These are phyloP conservation scores for Lepidocyrtinus sp. DNA, from an alignment of 2,888 invertebrate genomes.

Conservation along the genomic window DNA sequence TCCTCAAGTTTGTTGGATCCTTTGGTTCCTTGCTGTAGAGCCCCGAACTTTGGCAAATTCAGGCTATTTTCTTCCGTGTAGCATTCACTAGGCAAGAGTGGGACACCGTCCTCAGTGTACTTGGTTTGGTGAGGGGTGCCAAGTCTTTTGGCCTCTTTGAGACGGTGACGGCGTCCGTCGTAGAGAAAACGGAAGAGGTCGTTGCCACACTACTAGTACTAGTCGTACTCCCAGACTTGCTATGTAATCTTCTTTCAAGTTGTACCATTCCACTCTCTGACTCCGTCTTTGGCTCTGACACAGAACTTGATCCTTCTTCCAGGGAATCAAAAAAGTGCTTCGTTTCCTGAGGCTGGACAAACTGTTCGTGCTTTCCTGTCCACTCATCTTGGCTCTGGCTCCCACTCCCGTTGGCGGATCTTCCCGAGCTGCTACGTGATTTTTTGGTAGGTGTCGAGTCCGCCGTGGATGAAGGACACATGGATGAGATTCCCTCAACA, in stretches of 20 bases:
- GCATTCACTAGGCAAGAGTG: conserved; percentile 66
- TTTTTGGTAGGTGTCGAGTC: conserved; percentile 50
- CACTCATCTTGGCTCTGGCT: conserved; percentile 43
- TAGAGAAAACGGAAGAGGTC: not conserved
- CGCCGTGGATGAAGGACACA: conserved; percentile 29
- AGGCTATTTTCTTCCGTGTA: conserved; percentile 44
- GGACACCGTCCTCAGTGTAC: conserved; percentile 56
- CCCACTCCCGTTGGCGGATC: conserved; percentile 25
- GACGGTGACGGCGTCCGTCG: not conserved
- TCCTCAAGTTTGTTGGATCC: too few species aligned
- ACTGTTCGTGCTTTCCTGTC: not conserved
- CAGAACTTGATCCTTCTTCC: conserved; percentile 34
- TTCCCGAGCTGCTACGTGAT: conserved; percentile 39
- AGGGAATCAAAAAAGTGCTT: conserved; percentile 48
- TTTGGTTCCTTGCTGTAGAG: too few species aligned
- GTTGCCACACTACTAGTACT: not conserved
- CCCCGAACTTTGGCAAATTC: conserved; percentile 13
- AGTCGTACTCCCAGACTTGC: not conserved
- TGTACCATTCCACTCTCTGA: not conserved
- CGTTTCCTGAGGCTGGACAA: conserved; percentile 22
- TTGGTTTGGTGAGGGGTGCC: conserved; percentile 21
- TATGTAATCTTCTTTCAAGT: not conserved
- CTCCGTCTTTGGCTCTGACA: conserved; percentile 41
- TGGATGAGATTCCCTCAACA: conserved; percentile 29
- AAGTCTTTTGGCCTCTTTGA: conserved; percentile 44